Evolutionary conservation across 2,888 invertebrate species (phyloP), one percentile per base, ranked within the genome.

Genomic region (Cepaea hortensis): DNA sequence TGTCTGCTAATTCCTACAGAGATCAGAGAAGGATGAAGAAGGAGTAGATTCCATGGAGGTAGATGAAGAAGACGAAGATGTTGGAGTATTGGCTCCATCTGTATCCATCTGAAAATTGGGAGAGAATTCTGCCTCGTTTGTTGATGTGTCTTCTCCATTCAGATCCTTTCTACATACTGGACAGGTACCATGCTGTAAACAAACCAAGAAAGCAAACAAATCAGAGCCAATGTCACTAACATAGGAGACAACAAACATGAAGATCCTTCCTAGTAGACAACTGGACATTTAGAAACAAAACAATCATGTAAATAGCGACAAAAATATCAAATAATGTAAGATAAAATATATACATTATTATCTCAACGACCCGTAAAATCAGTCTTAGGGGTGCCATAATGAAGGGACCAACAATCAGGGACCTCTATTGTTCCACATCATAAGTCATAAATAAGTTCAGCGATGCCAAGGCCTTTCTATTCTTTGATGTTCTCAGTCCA

Each of bases 91-190:
- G 76, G 62, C 72, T 20, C 77, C 84, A 65, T 50, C 80, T 55
- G 76, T 2, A n/a, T 18, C 6, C 13, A 48, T 55, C 15, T 81
- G 81, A 48, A 82, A 86, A 20, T n/a, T 20, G 18, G 77, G n/a
- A 48, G 62, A 48, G 75, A 83, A 73, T 23, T 76, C 77, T 79
- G 79, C 82, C n/a, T 89, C 90, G 73, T 91, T 90, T 20, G 90
- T 89, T 5, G 91, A 90, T 0, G 91, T 91, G 83, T 93, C 93
- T 90, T 95, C 95, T 89, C 95, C 95, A 89, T 95, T 95, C 91
- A 97, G 95, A 93, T 96, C 96, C 95, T 97, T 97, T 87, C 98
- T 96, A 95, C 98, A 98, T 91, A 98, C 97, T 87, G 98, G 98
- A 94, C 98, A 98, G 80, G 98, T 98, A 88, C 98, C 98, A 95